A percentile compares a stretch with the other conserved stretches of the same genome.
Conservation (phyloP, 1,140 invertebrate genomes). For the Lanistes nyassanus region DNA sequence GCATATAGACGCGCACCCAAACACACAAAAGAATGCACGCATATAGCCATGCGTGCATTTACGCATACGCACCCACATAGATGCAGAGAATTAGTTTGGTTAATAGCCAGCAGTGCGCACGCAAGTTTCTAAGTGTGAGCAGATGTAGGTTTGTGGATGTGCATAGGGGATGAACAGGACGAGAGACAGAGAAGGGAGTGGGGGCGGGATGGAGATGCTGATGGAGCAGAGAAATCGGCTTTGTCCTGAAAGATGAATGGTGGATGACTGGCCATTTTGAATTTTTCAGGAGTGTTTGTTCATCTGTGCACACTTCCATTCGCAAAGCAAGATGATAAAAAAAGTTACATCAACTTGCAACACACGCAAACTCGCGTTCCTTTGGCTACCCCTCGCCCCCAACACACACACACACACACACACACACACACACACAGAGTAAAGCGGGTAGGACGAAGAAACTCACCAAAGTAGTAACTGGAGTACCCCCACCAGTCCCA, state of each 20-base stretch:
- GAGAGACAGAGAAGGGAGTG: not conserved
- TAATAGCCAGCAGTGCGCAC: not conserved
- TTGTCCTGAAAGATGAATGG: no score
- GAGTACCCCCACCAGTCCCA: constrained; percentile 68
- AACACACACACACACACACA: not conserved
- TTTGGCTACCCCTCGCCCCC: not conserved
- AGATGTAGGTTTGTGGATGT: not conserved
- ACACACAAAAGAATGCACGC: no score
- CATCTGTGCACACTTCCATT: no score
- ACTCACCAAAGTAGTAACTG: constrained; percentile 49
- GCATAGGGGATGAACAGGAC: no score
- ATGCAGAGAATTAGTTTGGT: not conserved
- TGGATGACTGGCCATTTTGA: no score
- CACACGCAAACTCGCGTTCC: not conserved
- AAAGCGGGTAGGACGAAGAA: no score
- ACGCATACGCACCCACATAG: no score
- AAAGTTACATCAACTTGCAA: not conserved
- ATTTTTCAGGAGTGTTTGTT: no score
- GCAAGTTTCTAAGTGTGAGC: no score
- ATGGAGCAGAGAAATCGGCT: no score
- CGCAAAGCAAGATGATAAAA: not conserved
- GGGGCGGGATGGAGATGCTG: not conserved
- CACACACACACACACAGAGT: no score
- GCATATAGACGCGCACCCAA: not conserved
- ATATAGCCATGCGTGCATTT: no score